phyloP scores from a whole-genome alignment of 1,140 invertebrate genomes.

The Eriocheir sinensis region DNA sequence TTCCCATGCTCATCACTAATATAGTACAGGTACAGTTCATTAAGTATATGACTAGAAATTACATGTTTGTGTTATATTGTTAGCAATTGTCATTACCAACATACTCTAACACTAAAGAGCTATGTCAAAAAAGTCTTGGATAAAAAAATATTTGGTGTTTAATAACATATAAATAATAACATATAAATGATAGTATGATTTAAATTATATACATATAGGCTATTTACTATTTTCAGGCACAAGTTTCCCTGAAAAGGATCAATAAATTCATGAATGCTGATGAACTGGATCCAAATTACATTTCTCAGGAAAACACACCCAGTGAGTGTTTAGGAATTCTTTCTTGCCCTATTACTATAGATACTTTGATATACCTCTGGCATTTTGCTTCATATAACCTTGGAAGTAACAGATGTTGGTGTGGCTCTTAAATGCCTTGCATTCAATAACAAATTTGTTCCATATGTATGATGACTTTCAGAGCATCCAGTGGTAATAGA shows the following conservation, averaged over 20 bases:
- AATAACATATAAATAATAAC: no score
- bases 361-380: neutral
- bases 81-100: no score
- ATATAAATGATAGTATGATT: no score
- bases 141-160: no score
- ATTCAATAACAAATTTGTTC: neutral
- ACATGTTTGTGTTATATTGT: no score
- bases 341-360: neutral
- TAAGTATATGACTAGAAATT: no score
- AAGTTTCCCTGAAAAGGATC: slow-evolving; percentile 82
- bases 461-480: slow-evolving; percentile 65
- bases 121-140: no score
- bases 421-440: neutral
- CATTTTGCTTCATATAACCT: neutral
- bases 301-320: slow-evolving; percentile 88
- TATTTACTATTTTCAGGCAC: slow-evolving; percentile 47
- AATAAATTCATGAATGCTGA: slow-evolving; percentile 95
- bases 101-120: no score
- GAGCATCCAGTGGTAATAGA: slow-evolving; percentile 81
- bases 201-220: neutral
- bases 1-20: slow-evolving; percentile 84
- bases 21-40: slow-evolving; percentile 81
- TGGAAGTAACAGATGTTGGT: neutral
- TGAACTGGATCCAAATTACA: slow-evolving; percentile 90
- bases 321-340: slow-evolving; percentile 80